Evolutionary conservation across 23 tunicate genomes (phyloP), one percentile per base, ranked within the genome.

Genomic region (Diplosoma virens): DNA sequence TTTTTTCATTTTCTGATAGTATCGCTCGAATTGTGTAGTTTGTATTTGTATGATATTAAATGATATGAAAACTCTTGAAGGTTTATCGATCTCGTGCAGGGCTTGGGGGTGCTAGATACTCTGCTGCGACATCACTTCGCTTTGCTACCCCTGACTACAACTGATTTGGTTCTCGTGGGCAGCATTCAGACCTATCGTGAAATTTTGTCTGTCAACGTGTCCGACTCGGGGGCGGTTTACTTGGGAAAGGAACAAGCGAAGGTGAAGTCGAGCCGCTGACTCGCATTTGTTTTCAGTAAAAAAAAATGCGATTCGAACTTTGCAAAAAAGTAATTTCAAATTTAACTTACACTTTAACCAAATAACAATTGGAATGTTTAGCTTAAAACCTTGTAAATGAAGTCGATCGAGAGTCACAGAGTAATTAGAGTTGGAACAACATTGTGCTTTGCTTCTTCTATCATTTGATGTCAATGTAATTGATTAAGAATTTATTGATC

Each of bases 171-270:
- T 7, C 36, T 17, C 21, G 7, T 6, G 5, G 2, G 7, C 2
- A 11, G 9, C 50, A 26, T 67, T 34, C 33, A 52, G 23, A 67
- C 84, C 23, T 0, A 67, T 14, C 2, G n/a, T 7, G 77, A 25
- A 0, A 1, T 37, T 0, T 31, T 84, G 24, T 7, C 69, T 1
- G 81, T 80, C 4, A 80, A 80, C 53, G 37, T 80, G 2, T 86
- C 85, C 0, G 76, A 73, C 37, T 65, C 70, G 0, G 80, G 68
- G 26, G 86, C 76, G 3, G 36, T 73, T 30, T 30, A 59, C 24
- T 17, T 76, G 18, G 70, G 68, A 76, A 67, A 67, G 30, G 52
- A 67, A 36, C 50, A 34, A 34, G 27, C 74, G 24, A 67, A 36
- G 5, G 74, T 67, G 23, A 67, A 11, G 16, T 45, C 16, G 11